These are phyloP conservation scores for Penaeus monodon DNA, from an alignment of 2,888 invertebrate genomes.

Conservation along the genomic window DNA sequence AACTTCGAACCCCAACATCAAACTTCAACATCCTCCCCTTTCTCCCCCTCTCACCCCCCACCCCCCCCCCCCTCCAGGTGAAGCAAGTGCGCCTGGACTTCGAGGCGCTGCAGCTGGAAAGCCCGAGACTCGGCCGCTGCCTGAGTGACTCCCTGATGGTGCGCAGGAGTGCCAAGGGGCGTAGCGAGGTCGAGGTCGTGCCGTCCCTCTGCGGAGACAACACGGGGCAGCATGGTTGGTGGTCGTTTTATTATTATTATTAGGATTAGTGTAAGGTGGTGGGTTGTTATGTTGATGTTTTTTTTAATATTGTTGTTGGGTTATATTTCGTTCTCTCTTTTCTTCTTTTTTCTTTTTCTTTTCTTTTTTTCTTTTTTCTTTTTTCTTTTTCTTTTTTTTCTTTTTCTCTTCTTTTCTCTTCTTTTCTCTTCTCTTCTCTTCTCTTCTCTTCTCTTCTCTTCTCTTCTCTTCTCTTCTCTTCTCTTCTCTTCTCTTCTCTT, in stretches of 20 bases:
- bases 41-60: too few species aligned
- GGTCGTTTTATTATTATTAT: neutral
- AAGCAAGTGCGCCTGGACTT: constrained; percentile 42
- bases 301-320: too few species aligned
- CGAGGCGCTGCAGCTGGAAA: constrained; percentile 25
- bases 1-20: too few species aligned
- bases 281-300: too few species aligned
- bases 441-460: too few species aligned
- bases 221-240: constrained; percentile 41
- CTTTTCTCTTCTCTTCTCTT: too few species aligned
- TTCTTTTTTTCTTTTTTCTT: too few species aligned
- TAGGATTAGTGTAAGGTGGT: too few species aligned
- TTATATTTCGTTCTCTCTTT: too few species aligned
- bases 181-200: neutral
- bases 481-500: neutral
- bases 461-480: neutral
- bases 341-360: too few species aligned
- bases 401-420: too few species aligned
- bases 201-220: constrained; percentile 44
- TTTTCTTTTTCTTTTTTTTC: too few species aligned
- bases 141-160: constrained; percentile 14
- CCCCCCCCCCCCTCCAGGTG: constrained; percentile 7
- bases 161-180: neutral
- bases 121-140: constrained; percentile 29
- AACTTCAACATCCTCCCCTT: neutral